Percentiles rank a stretch among this genome's conserved stretches.
phyloP scores from a whole-genome alignment of 2,797 vertebrate species.

The Rhabdophis nuchalis region DNA sequence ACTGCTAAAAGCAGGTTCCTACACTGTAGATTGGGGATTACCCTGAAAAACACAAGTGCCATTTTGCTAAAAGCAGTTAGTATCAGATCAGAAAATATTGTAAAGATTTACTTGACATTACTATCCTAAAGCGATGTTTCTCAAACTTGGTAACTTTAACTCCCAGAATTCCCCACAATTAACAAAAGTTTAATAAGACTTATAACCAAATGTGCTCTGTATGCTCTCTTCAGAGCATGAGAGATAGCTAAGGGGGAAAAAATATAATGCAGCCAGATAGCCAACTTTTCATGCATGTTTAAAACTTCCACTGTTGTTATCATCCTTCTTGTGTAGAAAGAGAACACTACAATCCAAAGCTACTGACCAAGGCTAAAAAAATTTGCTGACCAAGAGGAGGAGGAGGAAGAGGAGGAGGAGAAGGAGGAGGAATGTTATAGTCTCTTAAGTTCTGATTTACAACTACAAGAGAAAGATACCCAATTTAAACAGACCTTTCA shows the following conservation, averaged over 20 bases:
- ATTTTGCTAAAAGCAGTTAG: not conserved
- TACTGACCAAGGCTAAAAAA: not conserved
- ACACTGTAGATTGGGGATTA: not conserved
- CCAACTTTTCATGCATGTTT: constrained; percentile 5
- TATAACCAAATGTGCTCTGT: not conserved
- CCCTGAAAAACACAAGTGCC: not conserved
- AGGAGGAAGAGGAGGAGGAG: constrained; percentile 14
- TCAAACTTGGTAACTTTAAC: not conserved
- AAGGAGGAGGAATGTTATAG: constrained; percentile 8
- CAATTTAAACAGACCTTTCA: not conserved
- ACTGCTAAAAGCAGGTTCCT: not conserved
- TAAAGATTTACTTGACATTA: not conserved
- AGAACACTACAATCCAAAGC: not conserved
- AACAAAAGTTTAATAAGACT: not conserved
- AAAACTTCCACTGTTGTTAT: constrained; percentile 1
- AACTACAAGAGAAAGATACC: not conserved
- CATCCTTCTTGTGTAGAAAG: not conserved
- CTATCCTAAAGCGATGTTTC: not conserved
- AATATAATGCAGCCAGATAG: not conserved
- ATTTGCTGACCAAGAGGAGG: not conserved
- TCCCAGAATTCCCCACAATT: not conserved
- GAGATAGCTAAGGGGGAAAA: not conserved
- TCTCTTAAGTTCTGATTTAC: not conserved
- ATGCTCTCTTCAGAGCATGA: constrained; percentile 3
- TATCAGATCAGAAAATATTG: not conserved